Evolutionary conservation across 2,113 vertebrate species (phyloP).

Genomic region (Nycticorax nycticorax): DNA sequence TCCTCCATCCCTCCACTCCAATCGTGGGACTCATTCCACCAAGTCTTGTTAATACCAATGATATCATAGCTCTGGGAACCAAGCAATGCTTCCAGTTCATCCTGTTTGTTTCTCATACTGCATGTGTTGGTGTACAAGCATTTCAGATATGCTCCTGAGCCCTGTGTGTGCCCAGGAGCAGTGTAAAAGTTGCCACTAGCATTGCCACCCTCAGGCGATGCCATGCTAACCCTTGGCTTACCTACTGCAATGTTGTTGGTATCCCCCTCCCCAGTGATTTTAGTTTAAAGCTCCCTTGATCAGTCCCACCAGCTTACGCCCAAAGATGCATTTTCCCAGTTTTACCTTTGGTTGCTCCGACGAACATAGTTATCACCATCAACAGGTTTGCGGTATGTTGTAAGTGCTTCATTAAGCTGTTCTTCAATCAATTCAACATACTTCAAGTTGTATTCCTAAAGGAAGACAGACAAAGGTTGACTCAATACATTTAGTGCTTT

Average conservation of each 20-base stretch:
- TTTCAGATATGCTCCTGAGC: not conserved
- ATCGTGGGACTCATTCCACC: not conserved
- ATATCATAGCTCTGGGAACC: not conserved
- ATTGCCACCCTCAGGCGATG: not conserved
- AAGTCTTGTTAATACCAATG: not conserved
- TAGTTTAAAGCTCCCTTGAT: not conserved
- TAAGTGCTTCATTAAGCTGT: conserved; percentile 97
- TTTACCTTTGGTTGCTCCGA: conserved; percentile 95
- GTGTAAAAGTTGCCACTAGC: not conserved
- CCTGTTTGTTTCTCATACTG: not conserved
- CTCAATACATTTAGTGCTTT: not conserved
- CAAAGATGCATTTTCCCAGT: not conserved
- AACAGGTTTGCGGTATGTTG: conserved; percentile 95
- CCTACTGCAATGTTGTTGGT: not conserved
- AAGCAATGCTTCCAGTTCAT: accelerated
- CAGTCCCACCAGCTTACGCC: not conserved
- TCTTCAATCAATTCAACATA: conserved; percentile 97
- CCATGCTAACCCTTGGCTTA: not conserved
- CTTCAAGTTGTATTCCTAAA: conserved; percentile 93
- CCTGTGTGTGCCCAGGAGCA: not conserved
- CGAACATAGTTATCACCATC: conserved; percentile 98
- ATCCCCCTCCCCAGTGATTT: accelerated
- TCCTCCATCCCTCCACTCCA: not conserved
- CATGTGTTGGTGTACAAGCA: accelerated
- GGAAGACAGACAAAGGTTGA: not conserved